A percentile compares a stretch with the other conserved stretches of the same genome.
Conservation (phyloP, 2,888 invertebrate genomes). For the Epistrophe eligans region DNA sequence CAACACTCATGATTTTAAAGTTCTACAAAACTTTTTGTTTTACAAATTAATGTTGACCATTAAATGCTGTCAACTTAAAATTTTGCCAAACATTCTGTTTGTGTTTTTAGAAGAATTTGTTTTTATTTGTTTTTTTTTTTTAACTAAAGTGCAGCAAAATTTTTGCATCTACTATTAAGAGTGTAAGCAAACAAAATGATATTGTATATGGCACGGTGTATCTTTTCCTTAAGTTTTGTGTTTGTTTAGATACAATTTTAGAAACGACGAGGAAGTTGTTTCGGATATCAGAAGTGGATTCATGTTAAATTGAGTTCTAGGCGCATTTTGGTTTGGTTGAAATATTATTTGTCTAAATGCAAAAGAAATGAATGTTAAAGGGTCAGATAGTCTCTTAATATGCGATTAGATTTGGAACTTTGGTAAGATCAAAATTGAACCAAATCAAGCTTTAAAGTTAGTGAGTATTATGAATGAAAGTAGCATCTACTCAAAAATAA, state of each 20-base stretch:
- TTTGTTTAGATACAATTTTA: conserved; percentile 10
- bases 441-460: no score
- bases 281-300: neutral
- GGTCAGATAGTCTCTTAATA: no score
- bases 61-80: conserved; percentile 53
- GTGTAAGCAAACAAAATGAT: conserved; percentile 33
- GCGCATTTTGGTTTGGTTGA: neutral
- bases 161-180: conserved; percentile 52
- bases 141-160: conserved; percentile 57
- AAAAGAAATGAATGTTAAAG: no score
- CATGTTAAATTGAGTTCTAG: neutral
- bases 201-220: neutral
- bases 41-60: conserved; percentile 26
- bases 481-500: no score
- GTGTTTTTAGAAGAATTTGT: conserved; percentile 36
- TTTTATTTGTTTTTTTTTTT: conserved; percentile 24
- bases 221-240: conserved; percentile 4
- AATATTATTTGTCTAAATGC: no score
- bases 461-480: no score
- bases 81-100: conserved; percentile 50
- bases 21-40: conserved; percentile 3
- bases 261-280: conserved; percentile 16
- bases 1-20: conserved; percentile 32
- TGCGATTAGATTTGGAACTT: no score
- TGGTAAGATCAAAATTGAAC: no score